These are phyloP conservation scores for Bilobella aurantiaca DNA, from an alignment of 1,140 invertebrate genomes.

Conservation along the genomic window DNA sequence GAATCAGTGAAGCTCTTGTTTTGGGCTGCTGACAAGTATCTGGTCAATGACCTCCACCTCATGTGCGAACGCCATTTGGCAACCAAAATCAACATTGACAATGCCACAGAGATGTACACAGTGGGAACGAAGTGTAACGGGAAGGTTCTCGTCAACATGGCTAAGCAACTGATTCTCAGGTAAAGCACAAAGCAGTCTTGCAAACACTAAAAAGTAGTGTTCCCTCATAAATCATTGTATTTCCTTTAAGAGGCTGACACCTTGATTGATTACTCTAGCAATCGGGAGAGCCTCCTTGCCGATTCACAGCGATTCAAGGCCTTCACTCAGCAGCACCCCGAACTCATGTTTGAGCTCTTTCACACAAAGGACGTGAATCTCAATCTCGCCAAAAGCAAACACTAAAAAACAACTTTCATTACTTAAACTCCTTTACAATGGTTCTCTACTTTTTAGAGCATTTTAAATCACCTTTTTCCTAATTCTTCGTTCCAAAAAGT, in stretches of 20 bases:
- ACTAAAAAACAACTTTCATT: background rate
- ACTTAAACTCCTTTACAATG: background rate
- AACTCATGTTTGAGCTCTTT: constrained; percentile 26
- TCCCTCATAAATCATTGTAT: background rate
- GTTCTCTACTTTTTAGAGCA: background rate
- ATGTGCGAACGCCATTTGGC: constrained; percentile 22
- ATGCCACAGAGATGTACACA: constrained; percentile 25
- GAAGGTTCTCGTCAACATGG: constrained; percentile 10
- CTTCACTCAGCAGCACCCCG: constrained; percentile 23
- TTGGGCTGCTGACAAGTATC: constrained; percentile 24
- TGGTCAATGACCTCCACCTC: constrained; percentile 16
- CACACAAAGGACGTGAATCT: constrained; percentile 7
- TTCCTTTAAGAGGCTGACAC: background rate
- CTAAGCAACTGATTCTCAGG: constrained; percentile 26
- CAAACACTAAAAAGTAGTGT: background rate
- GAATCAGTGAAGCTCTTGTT: constrained; percentile 13
- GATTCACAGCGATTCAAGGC: constrained; percentile 17
- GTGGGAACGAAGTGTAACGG: constrained; percentile 18
- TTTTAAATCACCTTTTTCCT: background rate
- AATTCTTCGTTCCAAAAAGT: too few species aligned
- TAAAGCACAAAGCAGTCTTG: too few species aligned
- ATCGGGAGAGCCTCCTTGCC: constrained; percentile 16
- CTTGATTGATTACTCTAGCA: constrained; percentile 16
- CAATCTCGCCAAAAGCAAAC: background rate
- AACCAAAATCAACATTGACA: constrained; percentile 12